Base-by-base conservation (phyloP, 1,140 invertebrate genomes). In the Hirudo medicinalis region DNA sequence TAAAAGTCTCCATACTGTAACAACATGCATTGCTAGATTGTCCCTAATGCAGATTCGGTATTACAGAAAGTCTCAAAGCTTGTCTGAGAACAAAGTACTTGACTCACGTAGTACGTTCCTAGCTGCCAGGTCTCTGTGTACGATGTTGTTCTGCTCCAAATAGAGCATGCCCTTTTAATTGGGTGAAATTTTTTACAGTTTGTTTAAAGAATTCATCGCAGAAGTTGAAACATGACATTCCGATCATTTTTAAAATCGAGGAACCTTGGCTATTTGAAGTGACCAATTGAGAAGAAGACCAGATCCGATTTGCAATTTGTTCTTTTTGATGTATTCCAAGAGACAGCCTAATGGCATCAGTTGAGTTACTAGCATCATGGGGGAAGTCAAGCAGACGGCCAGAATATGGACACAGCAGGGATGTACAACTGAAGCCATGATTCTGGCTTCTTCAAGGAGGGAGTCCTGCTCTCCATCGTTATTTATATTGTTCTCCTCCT, bases 401-500 rank as follows among this genome's bases (percentile, higher is more conserved):
- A 98, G 82, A 0, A 99, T 84, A 76, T 94, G 90, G 2, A 99
- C 84, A 67, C 98, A 85, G 84, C 97, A 95, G 0, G 90, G 90
- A 84, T 99, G 94, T 74, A 97, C 92, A 0, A 99, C 92, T 73
- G 89, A 93, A 0, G 93, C 92, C 96, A 99, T 99, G 72, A 98
- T 95, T 75, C 95, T 94, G 0, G 95, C 96, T 82, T 99, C 96
- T 71, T 94, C 92, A 20, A 97, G 83, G 77, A 97, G 22, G 20
- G 57, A 63, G 15, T 49, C 43, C 43, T 49, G 43, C 13, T 49
- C 3, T 49, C 43, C 43, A 49, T 49, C 43, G 93, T 79, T 97
- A 92, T 81, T 94, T 94, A 75, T 90, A 94, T 0, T 90, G 90
- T 78, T 92, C 93, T 5, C 90, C 36, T 68, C 67, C 36, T 25